Base-by-base conservation (phyloP, 2,797 vertebrate genomes). In the Rhodeus uyekii region DNA sequence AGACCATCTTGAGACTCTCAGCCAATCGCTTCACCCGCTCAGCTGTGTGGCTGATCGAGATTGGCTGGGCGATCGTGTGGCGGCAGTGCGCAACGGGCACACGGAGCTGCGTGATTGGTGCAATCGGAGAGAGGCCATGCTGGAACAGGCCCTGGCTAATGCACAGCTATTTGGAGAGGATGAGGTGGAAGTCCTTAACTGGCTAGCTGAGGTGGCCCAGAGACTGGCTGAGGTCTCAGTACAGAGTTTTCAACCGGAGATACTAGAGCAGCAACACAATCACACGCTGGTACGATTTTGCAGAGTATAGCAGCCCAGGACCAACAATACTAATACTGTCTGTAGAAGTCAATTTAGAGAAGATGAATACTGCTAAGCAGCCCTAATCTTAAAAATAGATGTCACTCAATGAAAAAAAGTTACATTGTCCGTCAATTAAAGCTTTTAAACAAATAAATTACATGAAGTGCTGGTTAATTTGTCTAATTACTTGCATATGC, bases 121-220 rank as follows among this genome's bases (percentile, higher is more conserved):
- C 87, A 73, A 88, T 85, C 89, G 95, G 38, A 97, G 97, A 89
- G 95, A 95, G 55, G 93, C 91, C 14, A 93, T 99, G 91, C 94
- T 99, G 93, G 96, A 95, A 74, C 97, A 99, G 91, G 98, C 98
- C 8, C 94, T 99, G 89, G 95, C 94, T 89, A 97, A 99, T 73
- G 98, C 98, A 89, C 95, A 94, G 91, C 94, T 99, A 85, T 99
- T 99, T 90, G 98, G 98, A 90, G 98, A 99, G 94, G 98, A 99
- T 32, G 98, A 99, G 94, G 97, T 99, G 87, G 98, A 99, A 93
- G 97, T 99, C 92, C 96, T 99, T 93, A 99, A 99, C 95, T 99
- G 98, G 98, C 94, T 99, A 93, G 97, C 96, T 2, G 98, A 99
- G 94, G 97, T 97, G 87, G 96, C 96, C 91, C 97, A 98, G 95